phyloP scores from a whole-genome alignment of 2,113 vertebrate species.

The Onychostruthus taczanowskii region DNA sequence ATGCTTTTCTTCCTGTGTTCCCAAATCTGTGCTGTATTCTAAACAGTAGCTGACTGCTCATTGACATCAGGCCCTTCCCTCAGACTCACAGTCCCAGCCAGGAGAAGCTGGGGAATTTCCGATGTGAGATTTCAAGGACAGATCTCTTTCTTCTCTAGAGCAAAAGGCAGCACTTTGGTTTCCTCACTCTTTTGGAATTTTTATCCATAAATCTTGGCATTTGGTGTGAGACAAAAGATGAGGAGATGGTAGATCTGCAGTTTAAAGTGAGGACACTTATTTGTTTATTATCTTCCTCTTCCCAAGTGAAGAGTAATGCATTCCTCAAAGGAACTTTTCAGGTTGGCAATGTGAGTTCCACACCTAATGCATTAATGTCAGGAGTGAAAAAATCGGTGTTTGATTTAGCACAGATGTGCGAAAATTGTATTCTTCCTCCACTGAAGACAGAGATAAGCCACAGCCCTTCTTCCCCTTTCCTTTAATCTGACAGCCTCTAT shows the following conservation, averaged over 20 bases:
- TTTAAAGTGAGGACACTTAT: background rate
- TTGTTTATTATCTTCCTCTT: background rate
- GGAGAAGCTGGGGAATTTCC: background rate
- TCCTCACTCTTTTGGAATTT: constrained; percentile 55
- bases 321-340: constrained; percentile 21
- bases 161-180: background rate
- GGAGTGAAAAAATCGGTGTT: background rate
- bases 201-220: constrained; percentile 21
- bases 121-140: background rate
- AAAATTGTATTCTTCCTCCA: background rate
- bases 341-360: background rate
- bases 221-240: background rate
- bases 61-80: background rate
- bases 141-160: background rate
- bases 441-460: background rate
- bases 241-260: background rate
- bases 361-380: background rate
- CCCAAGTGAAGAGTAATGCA: background rate
- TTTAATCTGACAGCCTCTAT: background rate
- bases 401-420: background rate
- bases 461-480: background rate
- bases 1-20: background rate
- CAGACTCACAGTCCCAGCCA: background rate
- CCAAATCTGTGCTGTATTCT: background rate
- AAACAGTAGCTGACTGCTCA: background rate